Conservation (phyloP, 2,113 vertebrate genomes). For the Indicator indicator region DNA sequence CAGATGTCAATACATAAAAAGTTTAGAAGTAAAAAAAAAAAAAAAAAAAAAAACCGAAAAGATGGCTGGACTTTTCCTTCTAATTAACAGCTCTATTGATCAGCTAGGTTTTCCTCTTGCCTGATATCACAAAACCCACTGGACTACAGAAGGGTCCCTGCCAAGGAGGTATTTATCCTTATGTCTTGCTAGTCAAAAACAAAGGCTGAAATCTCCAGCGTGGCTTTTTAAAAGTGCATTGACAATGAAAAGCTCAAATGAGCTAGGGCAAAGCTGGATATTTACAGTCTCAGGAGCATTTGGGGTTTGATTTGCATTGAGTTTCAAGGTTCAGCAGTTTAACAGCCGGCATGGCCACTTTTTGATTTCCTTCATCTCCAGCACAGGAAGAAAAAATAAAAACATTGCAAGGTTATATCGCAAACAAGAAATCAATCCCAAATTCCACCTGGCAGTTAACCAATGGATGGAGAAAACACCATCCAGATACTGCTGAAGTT, state of each 20-base stretch:
- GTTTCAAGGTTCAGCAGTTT: constrained; percentile 29
- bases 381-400: neutral
- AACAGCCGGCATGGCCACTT: neutral
- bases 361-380: neutral
- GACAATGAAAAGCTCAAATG: neutral
- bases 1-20: constrained; percentile 14
- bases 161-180: neutral
- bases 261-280: neutral
- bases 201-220: neutral
- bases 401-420: neutral
- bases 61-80: neutral
- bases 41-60: too few species aligned
- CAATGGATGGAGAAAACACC: neutral
- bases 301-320: neutral
- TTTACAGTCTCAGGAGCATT: neutral
- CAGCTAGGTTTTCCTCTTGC: neutral
- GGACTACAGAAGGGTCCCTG: neutral
- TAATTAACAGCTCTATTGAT: constrained; percentile 41
- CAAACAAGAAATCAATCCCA: constrained; percentile 21
- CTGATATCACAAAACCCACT: neutral
- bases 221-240: neutral
- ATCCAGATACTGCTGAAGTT: neutral
- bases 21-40: constrained; percentile 22
- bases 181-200: neutral
- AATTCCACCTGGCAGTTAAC: constrained; percentile 10